These are phyloP conservation scores for Pygocentrus nattereri DNA, from an alignment of 2,797 vertebrate genomes.

Conservation along the genomic window DNA sequence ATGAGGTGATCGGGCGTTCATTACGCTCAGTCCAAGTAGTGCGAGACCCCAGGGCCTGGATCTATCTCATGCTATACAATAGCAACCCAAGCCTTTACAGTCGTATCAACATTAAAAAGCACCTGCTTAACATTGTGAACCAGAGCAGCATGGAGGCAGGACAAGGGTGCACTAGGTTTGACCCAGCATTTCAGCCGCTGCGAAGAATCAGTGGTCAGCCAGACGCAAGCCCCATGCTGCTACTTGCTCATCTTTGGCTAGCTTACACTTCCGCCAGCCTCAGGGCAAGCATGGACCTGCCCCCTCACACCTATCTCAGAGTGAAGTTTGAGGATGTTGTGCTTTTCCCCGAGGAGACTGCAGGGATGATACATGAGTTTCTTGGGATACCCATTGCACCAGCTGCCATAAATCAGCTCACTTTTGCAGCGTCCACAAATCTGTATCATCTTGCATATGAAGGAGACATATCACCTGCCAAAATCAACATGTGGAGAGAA, in stretches of 20 bases:
- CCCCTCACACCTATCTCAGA: conserved; percentile 74
- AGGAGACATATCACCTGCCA: conserved; percentile 83
- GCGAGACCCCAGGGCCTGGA: conserved; percentile 86
- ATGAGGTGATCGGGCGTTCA: conserved; percentile 81
- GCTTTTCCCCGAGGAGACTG: conserved; percentile 79
- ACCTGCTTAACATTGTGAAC: conserved; percentile 76
- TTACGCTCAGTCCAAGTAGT: conserved; percentile 82
- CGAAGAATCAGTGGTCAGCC: conserved; percentile 75
- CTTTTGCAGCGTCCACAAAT: conserved; percentile 87
- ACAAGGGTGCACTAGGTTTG: conserved; percentile 77
- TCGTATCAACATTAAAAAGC: conserved; percentile 81
- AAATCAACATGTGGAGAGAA: conserved; percentile 80
- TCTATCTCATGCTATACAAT: conserved; percentile 84
- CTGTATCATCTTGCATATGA: conserved; percentile 88
- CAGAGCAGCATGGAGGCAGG: conserved; percentile 62
- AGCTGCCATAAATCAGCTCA: conserved; percentile 86
- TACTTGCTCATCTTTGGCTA: conserved; percentile 85
- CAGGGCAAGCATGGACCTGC: conserved; percentile 76
- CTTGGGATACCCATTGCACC: conserved; percentile 86
- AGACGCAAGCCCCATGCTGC: conserved; percentile 71
- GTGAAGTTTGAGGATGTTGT: conserved; percentile 88
- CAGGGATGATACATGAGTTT: conserved; percentile 82
- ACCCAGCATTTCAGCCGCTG: conserved; percentile 80
- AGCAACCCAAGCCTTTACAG: conserved; percentile 84
- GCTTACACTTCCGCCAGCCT: conserved; percentile 84